These are phyloP conservation scores for Ramphastos sulfuratus DNA, from an alignment of 2,113 vertebrate species.

Conservation along the genomic window DNA sequence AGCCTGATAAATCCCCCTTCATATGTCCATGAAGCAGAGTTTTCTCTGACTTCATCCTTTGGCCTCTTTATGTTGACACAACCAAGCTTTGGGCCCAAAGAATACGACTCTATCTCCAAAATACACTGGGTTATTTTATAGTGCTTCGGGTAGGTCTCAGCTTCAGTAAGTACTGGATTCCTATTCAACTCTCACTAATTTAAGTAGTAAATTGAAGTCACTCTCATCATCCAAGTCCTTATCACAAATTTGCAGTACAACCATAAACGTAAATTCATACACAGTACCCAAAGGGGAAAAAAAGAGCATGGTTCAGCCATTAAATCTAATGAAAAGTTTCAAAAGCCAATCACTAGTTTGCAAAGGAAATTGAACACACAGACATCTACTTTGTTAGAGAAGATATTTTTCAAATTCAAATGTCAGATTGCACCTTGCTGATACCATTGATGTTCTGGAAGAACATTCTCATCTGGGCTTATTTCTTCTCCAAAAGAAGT, in stretches of 20 bases:
- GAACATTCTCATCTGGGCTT: background rate
- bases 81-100: background rate
- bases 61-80: background rate
- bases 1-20: background rate
- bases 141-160: background rate
- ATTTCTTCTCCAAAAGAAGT: background rate
- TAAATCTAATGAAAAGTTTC: background rate
- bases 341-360: background rate
- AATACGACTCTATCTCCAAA: background rate
- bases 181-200: background rate
- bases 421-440: background rate
- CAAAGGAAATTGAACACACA: background rate
- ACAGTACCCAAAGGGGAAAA: background rate
- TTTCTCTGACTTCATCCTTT: background rate
- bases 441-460: background rate
- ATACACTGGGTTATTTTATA: background rate
- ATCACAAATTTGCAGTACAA: background rate
- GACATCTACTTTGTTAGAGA: background rate
- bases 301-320: background rate
- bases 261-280: background rate
- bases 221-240: background rate
- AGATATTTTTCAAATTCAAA: background rate
- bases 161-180: background rate
- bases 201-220: background rate
- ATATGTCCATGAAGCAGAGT: background rate